Percentiles rank a stretch among this genome's conserved stretches.
Evolutionary conservation across 2,888 invertebrate genomes (phyloP).

Genomic region (Crossocerus cetratus): DNA sequence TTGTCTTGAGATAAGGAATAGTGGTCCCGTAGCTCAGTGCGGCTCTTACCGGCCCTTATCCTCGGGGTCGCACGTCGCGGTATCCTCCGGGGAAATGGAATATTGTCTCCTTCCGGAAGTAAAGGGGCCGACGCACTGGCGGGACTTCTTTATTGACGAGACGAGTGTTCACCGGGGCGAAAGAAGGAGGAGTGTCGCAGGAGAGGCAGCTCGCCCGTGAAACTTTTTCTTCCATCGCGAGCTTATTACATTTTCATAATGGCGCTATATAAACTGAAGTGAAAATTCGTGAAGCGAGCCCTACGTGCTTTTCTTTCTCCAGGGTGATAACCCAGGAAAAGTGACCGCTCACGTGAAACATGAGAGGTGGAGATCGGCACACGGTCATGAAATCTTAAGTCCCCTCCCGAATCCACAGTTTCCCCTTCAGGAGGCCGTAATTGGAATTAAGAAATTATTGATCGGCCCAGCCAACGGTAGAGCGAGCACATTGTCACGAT

Average conservation of each 20-base stretch:
- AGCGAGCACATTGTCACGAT: not conserved
- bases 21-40: not conserved
- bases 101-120: slow-evolving; percentile 22
- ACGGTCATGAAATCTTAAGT: too few species aligned
- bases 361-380: too few species aligned
- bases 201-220: slow-evolving; percentile 1
- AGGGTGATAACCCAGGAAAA: not conserved
- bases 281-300: not conserved
- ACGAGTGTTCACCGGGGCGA: slow-evolving; percentile 13
- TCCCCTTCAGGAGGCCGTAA: not conserved
- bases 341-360: too few species aligned
- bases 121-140: slow-evolving; percentile 19
- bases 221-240: slow-evolving; percentile 34
- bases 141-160: slow-evolving; percentile 39
- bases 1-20: not conserved
- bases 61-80: not conserved
- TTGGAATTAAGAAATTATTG: slow-evolving; percentile 1
- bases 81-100: slow-evolving; percentile 2
- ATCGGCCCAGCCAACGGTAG: not conserved
- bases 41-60: not conserved
- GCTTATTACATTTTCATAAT: slow-evolving; percentile 48
- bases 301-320: not conserved
- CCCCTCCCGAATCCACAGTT: too few species aligned
- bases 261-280: not conserved
- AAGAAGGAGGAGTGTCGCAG: not conserved